Percentiles rank a stretch among this genome's conserved stretches.
These are phyloP conservation scores for Blastobasis adustella DNA, from an alignment of 2,888 invertebrate genomes.

Conservation along the genomic window DNA sequence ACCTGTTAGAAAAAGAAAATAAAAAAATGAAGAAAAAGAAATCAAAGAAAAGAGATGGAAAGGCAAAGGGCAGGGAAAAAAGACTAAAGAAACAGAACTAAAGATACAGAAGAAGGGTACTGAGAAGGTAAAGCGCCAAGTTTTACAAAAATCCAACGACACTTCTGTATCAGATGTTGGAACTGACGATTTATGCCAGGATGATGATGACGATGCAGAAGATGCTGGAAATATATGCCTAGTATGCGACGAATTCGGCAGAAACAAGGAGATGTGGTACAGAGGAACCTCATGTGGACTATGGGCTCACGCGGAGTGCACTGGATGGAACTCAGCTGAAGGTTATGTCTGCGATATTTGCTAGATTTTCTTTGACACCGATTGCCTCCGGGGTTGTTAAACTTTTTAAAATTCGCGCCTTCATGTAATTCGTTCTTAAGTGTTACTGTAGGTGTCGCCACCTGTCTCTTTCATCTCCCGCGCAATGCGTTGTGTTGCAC, in stretches of 20 bases:
- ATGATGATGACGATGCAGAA: neutral
- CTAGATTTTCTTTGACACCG: conserved; percentile 18
- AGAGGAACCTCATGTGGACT: conserved; percentile 15
- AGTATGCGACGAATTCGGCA: neutral
- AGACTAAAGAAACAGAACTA: conserved; percentile 17
- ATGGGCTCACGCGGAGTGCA: conserved; percentile 14
- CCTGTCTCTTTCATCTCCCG: too few relatives aligned
- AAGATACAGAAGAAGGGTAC: conserved; percentile 8
- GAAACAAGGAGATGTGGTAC: conserved; percentile 16
- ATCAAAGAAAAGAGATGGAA: neutral
- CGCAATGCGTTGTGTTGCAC: too few relatives aligned
- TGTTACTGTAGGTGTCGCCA: too few relatives aligned
- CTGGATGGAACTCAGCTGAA: conserved; percentile 8
- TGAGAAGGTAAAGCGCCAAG: conserved; percentile 15
- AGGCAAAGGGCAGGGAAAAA: conserved; percentile 6
- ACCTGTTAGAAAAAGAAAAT: conserved; percentile 6
- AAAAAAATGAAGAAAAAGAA: conserved; percentile 6
- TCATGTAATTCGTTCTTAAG: too few relatives aligned
- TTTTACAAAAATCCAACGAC: conserved; percentile 17
- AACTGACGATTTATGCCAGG: conserved; percentile 2
- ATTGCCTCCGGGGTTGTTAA: conserved; percentile 21
- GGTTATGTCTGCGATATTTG: neutral
- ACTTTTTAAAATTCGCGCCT: too few relatives aligned
- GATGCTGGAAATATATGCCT: conserved; percentile 5
- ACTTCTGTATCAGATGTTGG: conserved; percentile 10